Evolutionary conservation across 2,797 vertebrate genomes (phyloP).

Genomic region (Danio jaintianensis): DNA sequence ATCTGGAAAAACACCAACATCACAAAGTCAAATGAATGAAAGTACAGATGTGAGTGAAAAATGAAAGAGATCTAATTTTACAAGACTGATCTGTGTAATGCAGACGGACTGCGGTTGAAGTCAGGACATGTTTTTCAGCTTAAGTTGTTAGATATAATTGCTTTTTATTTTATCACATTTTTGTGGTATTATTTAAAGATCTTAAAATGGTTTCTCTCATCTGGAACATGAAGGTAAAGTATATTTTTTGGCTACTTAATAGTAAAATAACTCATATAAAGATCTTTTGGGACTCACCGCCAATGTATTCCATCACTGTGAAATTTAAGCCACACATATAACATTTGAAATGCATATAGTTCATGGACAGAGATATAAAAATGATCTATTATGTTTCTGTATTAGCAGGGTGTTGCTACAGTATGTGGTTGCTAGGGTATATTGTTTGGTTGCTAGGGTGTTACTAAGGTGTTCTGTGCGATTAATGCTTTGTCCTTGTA

Average conservation of each 20-base stretch:
- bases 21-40: no score
- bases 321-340: no score
- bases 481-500: not conserved
- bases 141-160: slow-evolving; percentile 26
- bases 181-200: slow-evolving; percentile 10
- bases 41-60: not conserved
- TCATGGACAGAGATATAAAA: no score
- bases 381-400: no score
- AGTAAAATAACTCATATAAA: not conserved
- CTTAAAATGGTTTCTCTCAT: slow-evolving; percentile 4
- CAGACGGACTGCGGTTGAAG: not conserved
- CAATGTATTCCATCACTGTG: not conserved
- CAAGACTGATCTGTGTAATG: slow-evolving; percentile 13
- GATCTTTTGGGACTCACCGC: not conserved
- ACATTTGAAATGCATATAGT: no score
- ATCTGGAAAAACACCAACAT: no score
- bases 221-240: slow-evolving; percentile 21
- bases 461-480: no score
- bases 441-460: no score
- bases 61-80: slow-evolving; percentile 17
- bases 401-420: no score
- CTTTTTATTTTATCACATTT: slow-evolving; percentile 29
- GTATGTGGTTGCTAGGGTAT: no score
- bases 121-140: not conserved
- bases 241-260: not conserved